Evolutionary conservation across 2,113 vertebrate genomes (phyloP), one percentile per base, ranked within the genome.

Genomic region (Buteo buteo): DNA sequence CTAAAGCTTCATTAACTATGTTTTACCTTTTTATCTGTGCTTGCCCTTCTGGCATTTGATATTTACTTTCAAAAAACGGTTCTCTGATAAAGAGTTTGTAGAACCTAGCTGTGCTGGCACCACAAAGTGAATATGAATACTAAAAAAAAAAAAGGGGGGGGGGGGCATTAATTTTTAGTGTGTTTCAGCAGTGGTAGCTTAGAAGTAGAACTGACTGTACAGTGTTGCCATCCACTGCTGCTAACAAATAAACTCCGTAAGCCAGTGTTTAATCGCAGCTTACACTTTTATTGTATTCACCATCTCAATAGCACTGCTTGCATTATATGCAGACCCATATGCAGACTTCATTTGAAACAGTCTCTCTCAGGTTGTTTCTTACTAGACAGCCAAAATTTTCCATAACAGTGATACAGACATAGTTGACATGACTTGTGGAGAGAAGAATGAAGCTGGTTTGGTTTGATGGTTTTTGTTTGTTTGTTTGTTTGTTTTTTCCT

Each of bases 301-400:
- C 16, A 26, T 50, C 9, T 66, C 49, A 45, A 2, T 10, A 42
- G 61, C 26, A 26, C 42, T 47, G 61, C 29, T 78, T 59, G 54
- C 25, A 7, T 57, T 45, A 16, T 0, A 1, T 40, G 28, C 57
- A 81, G 64, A 29, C 25, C 44, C 14, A 8, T 3, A 1, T 1
- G 6, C 1, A 5, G 20, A 5, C 24, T 13, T 54, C 16, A 13
- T 21, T 49, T 62, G 40, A 26, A 82, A 47, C 13, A 4, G 7
- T 34, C 8, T 29, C 3, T 61, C 42, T 40, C 19, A 25, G 47
- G 11, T 25, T 70, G 29, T 57, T 62, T 13, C 36, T 52, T n/a
- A n/a, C 17, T 29, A 50, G 20, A 22, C 34, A 66, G 11, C 13
- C 29, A 44, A 17, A 34, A 45, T 40, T 67, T 47, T 42, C 71